Evolutionary conservation across 1,140 invertebrate genomes (phyloP), one percentile per base, ranked within the genome.

Genomic region (Diprion similis): DNA sequence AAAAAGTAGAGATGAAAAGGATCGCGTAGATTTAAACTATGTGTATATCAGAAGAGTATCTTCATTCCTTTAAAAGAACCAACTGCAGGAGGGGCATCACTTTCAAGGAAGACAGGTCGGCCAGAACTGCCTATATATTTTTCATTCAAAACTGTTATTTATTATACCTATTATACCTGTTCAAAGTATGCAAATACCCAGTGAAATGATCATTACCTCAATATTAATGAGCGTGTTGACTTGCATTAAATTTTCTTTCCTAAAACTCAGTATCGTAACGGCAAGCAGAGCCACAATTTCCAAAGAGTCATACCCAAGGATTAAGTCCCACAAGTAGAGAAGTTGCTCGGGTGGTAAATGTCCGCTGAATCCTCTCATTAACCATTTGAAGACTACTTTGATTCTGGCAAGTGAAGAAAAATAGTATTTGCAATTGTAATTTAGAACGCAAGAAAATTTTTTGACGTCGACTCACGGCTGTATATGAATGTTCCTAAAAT

Each of bases 321-420:
- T 92, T 74, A 96, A 88, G 85, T 99, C 97, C 97, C 97, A 99
- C 10, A 99, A 87, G 48, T 95, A 92, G 0, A 99, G 88, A 0
- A 99, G 88, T 85, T 99, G 97, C 79, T 98, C 96, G 7, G 96
- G 96, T 0, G 95, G 93, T 68, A 99, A 88, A 83, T 97, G 96
- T 0, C 97, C 97, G 78, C 96, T 98, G 83, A 98, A 99, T 1
- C 94, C 96, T 76, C 96, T 90, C 91, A 98, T 97, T 10, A 99
- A 85, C 97, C 97, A 99, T 85, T 98, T 98, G 83, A 98, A 97
- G 4, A 97, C 96, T 18, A 98, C 92, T 80, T 94, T 91, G 46
- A 97, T 89, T n/a, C 95, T 96, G 77, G 51, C 89, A 75, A 75
- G 46, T 69, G 59, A 73, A n/a, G 59, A 73, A n/a, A 67, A 64